Evolutionary conservation across 2,888 invertebrate species (phyloP), one percentile per base, ranked within the genome.

Genomic region (Yponomeuta evonymella): DNA sequence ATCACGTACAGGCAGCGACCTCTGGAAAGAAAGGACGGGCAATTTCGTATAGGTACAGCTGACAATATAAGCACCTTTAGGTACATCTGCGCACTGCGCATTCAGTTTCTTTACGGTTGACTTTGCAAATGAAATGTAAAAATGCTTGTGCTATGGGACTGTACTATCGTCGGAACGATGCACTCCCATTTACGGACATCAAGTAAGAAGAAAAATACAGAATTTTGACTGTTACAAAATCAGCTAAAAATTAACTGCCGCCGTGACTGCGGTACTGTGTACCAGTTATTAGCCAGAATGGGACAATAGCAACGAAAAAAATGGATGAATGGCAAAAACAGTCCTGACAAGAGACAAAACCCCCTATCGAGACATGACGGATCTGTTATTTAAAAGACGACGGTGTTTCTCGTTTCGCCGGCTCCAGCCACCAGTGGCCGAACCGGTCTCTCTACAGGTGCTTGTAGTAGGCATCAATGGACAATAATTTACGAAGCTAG

Each of bases 391-490:
- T 30, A 69, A 72, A 72, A 83, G 78, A 82, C 78, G 82, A 78
- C 79, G 81, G 80, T 83, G 81, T 79, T 81, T 84, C 88, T 84
- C 89, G 88, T 88, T 86, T 83, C 75, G 83, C 51, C 51, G 71
- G 82, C 81, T 81, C 79, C 51, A 15, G 51, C 51, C 51, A 15
- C 15, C 51, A 58, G 51, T 58, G 12, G 51, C 15, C 51, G 77
- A 77, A 89, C 90, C 90, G 90, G 89, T 89, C 85, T 81, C 72
- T 76, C 71, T 33, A 83, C 86, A 89, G 87, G 88, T 88, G 88
- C 86, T 85, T 83, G 80, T 81, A 79, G 79, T 81, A 79, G 79
- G 68, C 64, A 70, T 86, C 86, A 85, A 80, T 83, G 81, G 81
- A 33, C 67, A 70, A 70, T 65, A 64, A 70, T 70, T 66, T 66